These are phyloP conservation scores for Taenioides sp. DNA, from an alignment of 2,797 vertebrate genomes.

Conservation along the genomic window DNA sequence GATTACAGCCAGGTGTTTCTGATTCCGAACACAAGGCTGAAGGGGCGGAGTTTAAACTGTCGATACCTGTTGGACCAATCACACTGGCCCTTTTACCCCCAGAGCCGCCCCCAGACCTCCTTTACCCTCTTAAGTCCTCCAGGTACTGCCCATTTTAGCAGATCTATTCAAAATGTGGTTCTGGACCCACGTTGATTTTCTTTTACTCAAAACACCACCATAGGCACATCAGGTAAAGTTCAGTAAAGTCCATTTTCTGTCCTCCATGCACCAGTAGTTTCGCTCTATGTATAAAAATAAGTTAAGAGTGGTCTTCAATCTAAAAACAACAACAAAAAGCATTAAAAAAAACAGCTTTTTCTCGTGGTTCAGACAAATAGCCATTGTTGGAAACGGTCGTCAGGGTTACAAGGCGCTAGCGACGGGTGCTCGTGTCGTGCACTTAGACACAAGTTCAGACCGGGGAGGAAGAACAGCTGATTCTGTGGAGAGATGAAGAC, in stretches of 20 bases:
- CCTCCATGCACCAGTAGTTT: slow-evolving; percentile 66
- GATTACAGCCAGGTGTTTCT: too few relatives aligned
- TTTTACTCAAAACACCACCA: background rate
- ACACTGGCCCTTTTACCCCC: too few relatives aligned
- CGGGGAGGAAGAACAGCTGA: slow-evolving; percentile 84
- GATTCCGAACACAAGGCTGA: too few relatives aligned
- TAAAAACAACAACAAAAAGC: slow-evolving; percentile 29
- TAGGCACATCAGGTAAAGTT: slow-evolving; percentile 5
- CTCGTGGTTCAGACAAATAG: slow-evolving; percentile 78
- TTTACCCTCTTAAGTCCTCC: too few relatives aligned
- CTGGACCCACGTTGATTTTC: slow-evolving; percentile 13
- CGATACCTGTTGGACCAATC: too few relatives aligned
- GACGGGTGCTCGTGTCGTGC: slow-evolving; percentile 83
- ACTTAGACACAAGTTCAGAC: slow-evolving; percentile 86
- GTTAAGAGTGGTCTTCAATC: slow-evolving; percentile 62
- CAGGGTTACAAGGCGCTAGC: slow-evolving; percentile 83
- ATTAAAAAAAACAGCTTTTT: slow-evolving; percentile 21
- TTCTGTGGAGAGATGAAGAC: slow-evolving; percentile 74
- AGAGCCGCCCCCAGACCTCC: too few relatives aligned
- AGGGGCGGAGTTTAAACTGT: too few relatives aligned
- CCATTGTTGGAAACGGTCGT: slow-evolving; percentile 93
- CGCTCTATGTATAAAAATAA: slow-evolving; percentile 78
- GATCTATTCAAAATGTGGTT: too few relatives aligned
- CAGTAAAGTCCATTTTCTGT: slow-evolving; percentile 36
- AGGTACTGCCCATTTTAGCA: too few relatives aligned